Evolutionary conservation across 92 coral and sea anemone genomes (phyloP), one percentile per base, ranked within the genome.

Genomic region (Porites lobata): DNA sequence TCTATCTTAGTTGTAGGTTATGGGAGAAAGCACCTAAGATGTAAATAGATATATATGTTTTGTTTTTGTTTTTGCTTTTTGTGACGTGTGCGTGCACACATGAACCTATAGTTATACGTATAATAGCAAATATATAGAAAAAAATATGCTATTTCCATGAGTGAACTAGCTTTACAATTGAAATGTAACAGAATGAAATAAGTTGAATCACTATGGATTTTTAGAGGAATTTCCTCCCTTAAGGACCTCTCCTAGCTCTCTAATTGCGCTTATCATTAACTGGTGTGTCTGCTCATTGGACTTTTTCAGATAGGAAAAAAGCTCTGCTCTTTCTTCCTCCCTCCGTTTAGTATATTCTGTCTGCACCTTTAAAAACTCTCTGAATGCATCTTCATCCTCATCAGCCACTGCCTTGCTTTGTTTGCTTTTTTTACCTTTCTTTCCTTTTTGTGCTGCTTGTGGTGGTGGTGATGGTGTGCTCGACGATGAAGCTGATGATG

Each of bases 251-350:
- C 87, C 61, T 56, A 84, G 54, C 61, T 84, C 87, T 61, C 63
- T 52, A 32, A 73, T 84, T 52, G 87, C 72, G 19, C 87, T 84
- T 38, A 38, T 38, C 43, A 38, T 38, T 38, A 38, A 38, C 43
- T 38, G 43, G 43, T 38, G 43, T 24, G 71, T 53, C 79, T 82
- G 87, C 76, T 82, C 76, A 82, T 82, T 68, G 51, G 79, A 82
- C 66, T 82, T 65, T 50, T 65, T 70, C 66, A 71, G 38, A 65
- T 70, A 82, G 50, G 43, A 22, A 66, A 82, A 69, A 14, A 70
- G 78, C 64, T 82, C 17, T 65, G 50, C 57, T 82, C 79, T 50
- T 51, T 70, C 79, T 82, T 82, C 87, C 59, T 82, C 79, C 79
- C 87, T 82, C 68, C 87, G 21, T 32, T 82, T 82, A 15, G 76